Conservation (phyloP, 2,797 vertebrate species). For the Eleutherodactylus coqui region DNA sequence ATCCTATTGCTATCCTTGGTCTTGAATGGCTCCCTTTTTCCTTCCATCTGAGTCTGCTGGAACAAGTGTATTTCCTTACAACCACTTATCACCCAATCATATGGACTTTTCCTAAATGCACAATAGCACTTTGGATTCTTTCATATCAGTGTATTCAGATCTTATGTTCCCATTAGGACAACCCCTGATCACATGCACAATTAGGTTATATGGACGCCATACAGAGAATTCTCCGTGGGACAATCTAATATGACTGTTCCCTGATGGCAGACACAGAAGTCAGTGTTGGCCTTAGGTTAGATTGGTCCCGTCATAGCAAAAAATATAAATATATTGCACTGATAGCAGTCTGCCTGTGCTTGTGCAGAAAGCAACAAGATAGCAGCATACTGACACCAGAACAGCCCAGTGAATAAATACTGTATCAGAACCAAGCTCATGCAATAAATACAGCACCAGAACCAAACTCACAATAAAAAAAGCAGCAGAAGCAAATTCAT, state of each 20-base stretch:
- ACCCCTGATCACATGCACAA: neutral
- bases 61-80: neutral
- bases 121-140: neutral
- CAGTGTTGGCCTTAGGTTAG: too few relatives aligned
- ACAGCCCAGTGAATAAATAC: too few relatives aligned
- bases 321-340: too few relatives aligned
- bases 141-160: neutral
- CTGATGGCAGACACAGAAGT: neutral
- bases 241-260: neutral
- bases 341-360: too few relatives aligned
- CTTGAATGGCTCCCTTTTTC: conserved; percentile 74
- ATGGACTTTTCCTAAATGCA: neutral
- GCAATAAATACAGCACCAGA: too few relatives aligned
- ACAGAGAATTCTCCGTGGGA: neutral
- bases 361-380: too few relatives aligned
- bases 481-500: too few relatives aligned
- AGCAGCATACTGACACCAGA: too few relatives aligned
- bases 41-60: conserved; percentile 72
- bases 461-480: too few relatives aligned
- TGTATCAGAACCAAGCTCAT: too few relatives aligned
- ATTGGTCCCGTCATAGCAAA: too few relatives aligned
- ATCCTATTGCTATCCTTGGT: conserved; percentile 71
- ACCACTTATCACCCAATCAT: neutral
- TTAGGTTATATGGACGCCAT: neutral
- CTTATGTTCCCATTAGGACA: too few relatives aligned